These are phyloP conservation scores for Apis dorsata DNA, from an alignment of 1,140 invertebrate genomes.

Conservation along the genomic window DNA sequence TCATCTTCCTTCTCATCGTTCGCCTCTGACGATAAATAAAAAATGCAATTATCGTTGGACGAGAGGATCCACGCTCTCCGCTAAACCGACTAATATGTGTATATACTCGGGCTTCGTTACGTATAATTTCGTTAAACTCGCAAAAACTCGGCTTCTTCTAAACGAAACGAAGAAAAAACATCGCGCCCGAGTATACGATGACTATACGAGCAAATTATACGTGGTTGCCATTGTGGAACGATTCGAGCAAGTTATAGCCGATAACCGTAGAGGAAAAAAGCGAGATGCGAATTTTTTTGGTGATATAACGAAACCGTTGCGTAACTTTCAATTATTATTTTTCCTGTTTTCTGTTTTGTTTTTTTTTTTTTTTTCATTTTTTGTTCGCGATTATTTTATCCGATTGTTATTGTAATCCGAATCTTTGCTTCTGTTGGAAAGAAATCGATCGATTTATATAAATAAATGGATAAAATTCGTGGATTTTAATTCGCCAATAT, in stretches of 20 bases:
- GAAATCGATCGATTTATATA: no score
- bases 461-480: no score
- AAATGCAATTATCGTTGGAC: constrained; percentile 10
- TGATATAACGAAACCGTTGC: neutral
- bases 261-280: neutral
- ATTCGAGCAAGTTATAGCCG: no score
- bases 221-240: neutral
- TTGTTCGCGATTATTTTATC: no score
- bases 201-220: neutral
- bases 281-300: neutral
- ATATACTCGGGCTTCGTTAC: constrained; percentile 24
- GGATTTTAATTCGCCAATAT: no score
- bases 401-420: no score
- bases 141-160: constrained; percentile 7
- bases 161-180: neutral
- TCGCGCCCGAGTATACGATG: no score
- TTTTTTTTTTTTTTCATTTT: no score
- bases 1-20: neutral
- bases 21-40: constrained; percentile 1
- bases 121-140: constrained; percentile 31
- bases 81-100: constrained; percentile 18
- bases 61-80: neutral
- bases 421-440: no score
- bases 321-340: neutral
- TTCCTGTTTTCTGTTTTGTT: no score